phyloP scores from a whole-genome alignment of 2,888 invertebrate genomes.

The Ormyrus thymus region DNA sequence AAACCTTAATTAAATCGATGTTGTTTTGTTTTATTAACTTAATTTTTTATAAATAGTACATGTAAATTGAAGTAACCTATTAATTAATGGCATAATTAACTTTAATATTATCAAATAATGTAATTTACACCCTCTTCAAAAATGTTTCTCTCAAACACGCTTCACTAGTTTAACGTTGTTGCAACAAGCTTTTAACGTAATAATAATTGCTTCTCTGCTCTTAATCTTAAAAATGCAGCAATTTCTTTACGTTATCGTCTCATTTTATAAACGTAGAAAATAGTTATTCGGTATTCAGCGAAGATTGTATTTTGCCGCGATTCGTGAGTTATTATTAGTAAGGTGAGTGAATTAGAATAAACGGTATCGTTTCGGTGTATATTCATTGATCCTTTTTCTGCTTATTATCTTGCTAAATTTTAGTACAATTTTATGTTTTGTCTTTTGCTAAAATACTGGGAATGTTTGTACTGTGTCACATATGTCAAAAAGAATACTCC shows the following conservation, averaged over 20 bases:
- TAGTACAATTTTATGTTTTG: constrained; percentile 7
- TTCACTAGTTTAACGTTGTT: constrained; percentile 1
- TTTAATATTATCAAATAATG: neutral
- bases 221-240: constrained; percentile 5
- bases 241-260: constrained; percentile 3
- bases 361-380: constrained; percentile 4
- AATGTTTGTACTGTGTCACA: constrained; percentile 52
- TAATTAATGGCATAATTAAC: neutral
- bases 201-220: constrained; percentile 15
- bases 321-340: constrained; percentile 12
- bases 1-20: neutral
- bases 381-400: neutral
- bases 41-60: no score
- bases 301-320: constrained; percentile 9
- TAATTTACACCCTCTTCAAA: neutral
- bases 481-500: constrained; percentile 30
- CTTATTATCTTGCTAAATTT: neutral
- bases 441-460: constrained; percentile 43
- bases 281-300: constrained; percentile 27
- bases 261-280: constrained; percentile 50
- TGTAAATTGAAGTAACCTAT: no score
- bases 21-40: no score
- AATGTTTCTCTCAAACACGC: no score
- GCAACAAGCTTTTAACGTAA: constrained; percentile 20
- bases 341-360: neutral